These are phyloP conservation scores for Lutra lutra DNA, from an alignment of 2,797 vertebrate species.

Conservation along the genomic window DNA sequence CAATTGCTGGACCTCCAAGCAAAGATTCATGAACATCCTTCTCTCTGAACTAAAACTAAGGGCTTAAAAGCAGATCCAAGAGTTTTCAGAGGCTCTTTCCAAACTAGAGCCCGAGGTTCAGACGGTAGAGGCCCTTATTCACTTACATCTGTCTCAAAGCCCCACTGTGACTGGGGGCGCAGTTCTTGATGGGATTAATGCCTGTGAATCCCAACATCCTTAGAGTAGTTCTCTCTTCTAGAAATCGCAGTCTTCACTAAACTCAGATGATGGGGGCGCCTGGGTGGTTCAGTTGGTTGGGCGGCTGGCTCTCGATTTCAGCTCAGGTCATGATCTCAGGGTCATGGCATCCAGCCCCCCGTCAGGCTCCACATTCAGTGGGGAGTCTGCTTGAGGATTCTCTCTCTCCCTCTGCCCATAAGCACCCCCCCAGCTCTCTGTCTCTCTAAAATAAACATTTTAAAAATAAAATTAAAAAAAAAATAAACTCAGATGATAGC, in stretches of 20 bases:
- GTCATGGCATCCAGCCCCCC: background rate
- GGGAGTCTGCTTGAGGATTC: background rate
- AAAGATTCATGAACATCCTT: background rate
- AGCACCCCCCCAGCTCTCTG: rapidly evolving
- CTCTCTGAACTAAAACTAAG: background rate
- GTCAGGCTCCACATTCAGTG: background rate
- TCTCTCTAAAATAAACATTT: background rate
- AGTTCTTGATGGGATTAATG: background rate
- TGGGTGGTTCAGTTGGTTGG: background rate
- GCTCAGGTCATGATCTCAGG: background rate
- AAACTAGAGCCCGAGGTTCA: background rate
- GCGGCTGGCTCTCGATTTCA: background rate
- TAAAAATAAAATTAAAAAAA: background rate
- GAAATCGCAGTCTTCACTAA: background rate
- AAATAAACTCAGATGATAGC: background rate
- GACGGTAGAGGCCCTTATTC: background rate
- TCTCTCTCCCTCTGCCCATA: background rate
- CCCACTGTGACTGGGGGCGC: background rate
- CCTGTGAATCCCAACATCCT: background rate
- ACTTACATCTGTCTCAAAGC: background rate
- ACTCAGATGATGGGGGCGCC: background rate
- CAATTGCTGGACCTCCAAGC: background rate
- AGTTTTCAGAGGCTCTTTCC: background rate
- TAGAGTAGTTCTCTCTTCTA: background rate
- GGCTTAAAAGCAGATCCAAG: background rate